Conservation (phyloP, 2,113 vertebrate genomes). For the Perognathus longimembris region DNA sequence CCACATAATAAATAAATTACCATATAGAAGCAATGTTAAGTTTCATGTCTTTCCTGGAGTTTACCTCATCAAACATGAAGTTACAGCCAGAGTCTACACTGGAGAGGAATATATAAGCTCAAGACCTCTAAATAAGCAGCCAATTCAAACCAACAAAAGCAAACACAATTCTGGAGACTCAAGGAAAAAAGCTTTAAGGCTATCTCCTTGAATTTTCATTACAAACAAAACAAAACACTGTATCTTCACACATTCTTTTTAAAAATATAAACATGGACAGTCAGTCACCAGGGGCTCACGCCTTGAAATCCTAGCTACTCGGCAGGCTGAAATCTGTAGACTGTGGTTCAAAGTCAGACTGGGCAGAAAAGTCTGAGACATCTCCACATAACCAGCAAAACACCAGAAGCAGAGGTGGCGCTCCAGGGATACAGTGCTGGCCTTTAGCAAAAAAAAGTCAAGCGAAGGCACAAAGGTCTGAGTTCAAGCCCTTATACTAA, state of each 20-base stretch:
- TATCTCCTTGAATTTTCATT: not conserved
- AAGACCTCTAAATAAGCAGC: not conserved
- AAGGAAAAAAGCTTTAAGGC: not conserved
- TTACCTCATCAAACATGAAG: not conserved
- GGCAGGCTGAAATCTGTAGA: too few relatives aligned
- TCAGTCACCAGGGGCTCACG: too few relatives aligned
- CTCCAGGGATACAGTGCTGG: too few relatives aligned
- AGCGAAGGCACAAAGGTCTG: too few relatives aligned
- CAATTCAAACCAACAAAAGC: not conserved
- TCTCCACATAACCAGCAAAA: too few relatives aligned
- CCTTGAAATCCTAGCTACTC: too few relatives aligned
- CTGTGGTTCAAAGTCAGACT: too few relatives aligned
- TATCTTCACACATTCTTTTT: not conserved
- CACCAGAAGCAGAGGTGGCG: too few relatives aligned
- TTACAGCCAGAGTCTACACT: not conserved
- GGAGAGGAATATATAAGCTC: not conserved
- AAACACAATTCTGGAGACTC: not conserved
- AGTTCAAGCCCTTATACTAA: too few relatives aligned
- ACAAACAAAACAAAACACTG: not conserved
- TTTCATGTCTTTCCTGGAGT: conserved; percentile 26
- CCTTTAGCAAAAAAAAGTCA: too few relatives aligned
- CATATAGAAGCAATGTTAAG: not conserved
- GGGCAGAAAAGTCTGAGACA: too few relatives aligned
- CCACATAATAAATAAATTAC: not conserved
- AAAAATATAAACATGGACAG: too few relatives aligned